phyloP scores from a whole-genome alignment of 92 coral and sea anemone species.

The Desmophyllum pertusum region DNA sequence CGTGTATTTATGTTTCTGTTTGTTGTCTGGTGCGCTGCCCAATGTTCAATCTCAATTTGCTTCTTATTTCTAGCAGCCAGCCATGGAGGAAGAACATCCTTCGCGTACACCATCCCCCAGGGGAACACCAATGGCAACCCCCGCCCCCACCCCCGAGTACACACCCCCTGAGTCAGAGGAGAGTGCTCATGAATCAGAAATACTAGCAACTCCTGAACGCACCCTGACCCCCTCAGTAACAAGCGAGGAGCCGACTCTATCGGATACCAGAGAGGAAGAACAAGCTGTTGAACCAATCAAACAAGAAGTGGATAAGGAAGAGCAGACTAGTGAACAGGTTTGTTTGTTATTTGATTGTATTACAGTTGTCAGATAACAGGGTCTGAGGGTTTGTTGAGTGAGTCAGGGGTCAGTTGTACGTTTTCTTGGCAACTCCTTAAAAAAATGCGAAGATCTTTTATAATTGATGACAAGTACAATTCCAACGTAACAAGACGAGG shows the following conservation, averaged over 20 bases:
- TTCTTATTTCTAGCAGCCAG: conserved; percentile 19
- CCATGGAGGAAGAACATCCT: conserved; percentile 38
- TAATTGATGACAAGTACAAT: no score
- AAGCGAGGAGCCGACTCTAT: conserved; percentile 55
- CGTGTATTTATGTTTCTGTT: background rate
- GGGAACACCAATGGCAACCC: conserved; percentile 75
- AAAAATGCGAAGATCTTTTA: no score
- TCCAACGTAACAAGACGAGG: no score
- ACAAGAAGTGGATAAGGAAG: conserved; percentile 27
- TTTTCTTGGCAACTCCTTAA: no score
- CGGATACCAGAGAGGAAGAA: conserved; percentile 47
- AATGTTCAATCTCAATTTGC: background rate
- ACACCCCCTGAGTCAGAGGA: conserved; percentile 89
- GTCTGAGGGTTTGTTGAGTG: no score
- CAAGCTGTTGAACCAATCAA: conserved; percentile 23
- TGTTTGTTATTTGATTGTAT: background rate
- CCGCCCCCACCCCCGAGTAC: conserved; percentile 88
- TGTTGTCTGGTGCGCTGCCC: background rate
- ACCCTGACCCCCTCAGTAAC: conserved; percentile 80
- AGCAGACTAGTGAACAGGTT: conserved; percentile 43
- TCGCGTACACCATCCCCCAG: conserved; percentile 58
- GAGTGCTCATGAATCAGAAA: conserved; percentile 68
- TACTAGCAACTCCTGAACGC: conserved; percentile 78
- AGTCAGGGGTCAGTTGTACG: no score
- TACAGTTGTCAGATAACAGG: no score